Percentiles rank a stretch among this genome's conserved stretches.
phyloP scores from a whole-genome alignment of 1,140 invertebrate species.

The Tetranychus urticae region DNA sequence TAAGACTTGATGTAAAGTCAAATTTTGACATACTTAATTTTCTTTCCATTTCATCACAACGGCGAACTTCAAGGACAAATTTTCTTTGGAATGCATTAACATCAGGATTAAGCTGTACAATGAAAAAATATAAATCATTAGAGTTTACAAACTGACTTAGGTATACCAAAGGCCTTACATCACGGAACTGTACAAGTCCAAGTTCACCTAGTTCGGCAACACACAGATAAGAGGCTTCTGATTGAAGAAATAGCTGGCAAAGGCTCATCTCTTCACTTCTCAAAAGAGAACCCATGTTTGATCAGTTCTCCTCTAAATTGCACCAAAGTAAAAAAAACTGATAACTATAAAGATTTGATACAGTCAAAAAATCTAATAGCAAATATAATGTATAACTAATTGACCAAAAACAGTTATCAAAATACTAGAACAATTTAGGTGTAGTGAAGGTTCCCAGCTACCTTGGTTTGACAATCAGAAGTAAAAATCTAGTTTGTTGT shows the following conservation, averaged over 20 bases:
- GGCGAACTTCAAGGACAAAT: slow-evolving; percentile 43
- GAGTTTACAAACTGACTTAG: neutral
- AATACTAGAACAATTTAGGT: too few relatives aligned
- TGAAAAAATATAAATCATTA: neutral
- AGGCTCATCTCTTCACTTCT: slow-evolving; percentile 26
- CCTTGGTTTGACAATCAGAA: too few relatives aligned
- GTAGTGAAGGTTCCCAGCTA: too few relatives aligned
- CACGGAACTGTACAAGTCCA: slow-evolving; percentile 67
- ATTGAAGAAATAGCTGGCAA: slow-evolving; percentile 18
- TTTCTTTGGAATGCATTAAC: slow-evolving; percentile 70
- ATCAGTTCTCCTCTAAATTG: too few relatives aligned
- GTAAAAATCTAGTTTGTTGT: too few relatives aligned
- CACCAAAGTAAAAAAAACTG: too few relatives aligned
- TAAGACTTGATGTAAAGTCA: neutral
- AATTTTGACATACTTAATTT: slow-evolving; percentile 31
- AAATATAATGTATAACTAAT: too few relatives aligned
- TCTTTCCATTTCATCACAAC: slow-evolving; percentile 27
- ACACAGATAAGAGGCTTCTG: slow-evolving; percentile 65
- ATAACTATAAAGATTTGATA: too few relatives aligned
- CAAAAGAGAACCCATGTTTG: slow-evolving; percentile 13
- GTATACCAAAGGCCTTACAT: slow-evolving; percentile 27
- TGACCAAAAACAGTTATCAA: too few relatives aligned
- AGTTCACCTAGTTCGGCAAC: slow-evolving; percentile 69
- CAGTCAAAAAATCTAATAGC: too few relatives aligned
- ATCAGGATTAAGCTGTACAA: slow-evolving; percentile 41